Base-by-base conservation (phyloP, 2,113 vertebrate species). In the Hippocampus abdominalis region DNA sequence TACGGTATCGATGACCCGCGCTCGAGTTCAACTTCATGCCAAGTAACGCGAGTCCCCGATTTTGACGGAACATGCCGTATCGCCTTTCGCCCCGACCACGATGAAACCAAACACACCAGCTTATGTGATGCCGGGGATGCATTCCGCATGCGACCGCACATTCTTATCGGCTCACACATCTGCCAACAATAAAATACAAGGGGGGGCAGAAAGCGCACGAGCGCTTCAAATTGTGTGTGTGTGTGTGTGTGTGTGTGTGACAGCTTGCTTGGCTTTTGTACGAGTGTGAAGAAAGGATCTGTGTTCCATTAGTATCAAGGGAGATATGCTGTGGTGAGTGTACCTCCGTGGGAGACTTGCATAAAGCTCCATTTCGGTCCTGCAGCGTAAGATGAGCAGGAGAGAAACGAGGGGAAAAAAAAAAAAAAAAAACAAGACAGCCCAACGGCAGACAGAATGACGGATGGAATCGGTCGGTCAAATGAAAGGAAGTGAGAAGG, bases 311-410 rank as follows among this genome's bases (percentile, higher is more conserved):
- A 86, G 83, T 62, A 78, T 81, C 76, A 62, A 73, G 84, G 78
- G 68, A 89, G 77, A 87, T 68, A 85, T 86, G 82, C 76, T 51
- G 88, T 74, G 86, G 81, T 79, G 87, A 84, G 85, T 88, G 86
- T 84, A 93, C 92, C 92, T 93, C 91, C 92, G 90, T 83, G 92
- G 92, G 87, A 93, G 92, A 92, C 91, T 93, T 89, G 92, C 92
- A 91, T 93, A 93, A 87, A 93, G 91, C 92, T 93, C 92, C 92
- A 93, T 93, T 88, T 93, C 92, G 87, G 92, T 91, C 90, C 92
- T 93, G 91, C 88, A 91, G 90, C 84, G 79, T 80, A 78, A 88
- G 83, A 83, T 71, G 82, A 81, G 87, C 62, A 73, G 74, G 74
- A 74, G 71, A 56, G 66, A 71, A 71, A 61, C 54, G 68, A 53